Conservation (phyloP, 2,113 vertebrate species). For the Pristiophorus japonicus region DNA sequence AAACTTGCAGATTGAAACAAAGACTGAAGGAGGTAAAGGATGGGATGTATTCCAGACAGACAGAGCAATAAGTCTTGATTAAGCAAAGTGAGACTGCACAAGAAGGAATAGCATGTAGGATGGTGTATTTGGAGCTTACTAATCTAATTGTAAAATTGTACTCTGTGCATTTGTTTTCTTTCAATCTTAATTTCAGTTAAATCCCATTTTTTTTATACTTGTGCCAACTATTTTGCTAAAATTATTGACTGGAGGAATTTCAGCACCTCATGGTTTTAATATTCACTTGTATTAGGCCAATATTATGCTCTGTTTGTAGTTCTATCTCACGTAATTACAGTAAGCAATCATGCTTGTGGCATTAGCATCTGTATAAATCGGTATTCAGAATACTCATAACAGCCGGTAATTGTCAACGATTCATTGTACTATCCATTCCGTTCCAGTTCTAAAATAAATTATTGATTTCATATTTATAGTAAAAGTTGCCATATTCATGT, state of each 20-base stretch:
- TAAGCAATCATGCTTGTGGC: not conserved
- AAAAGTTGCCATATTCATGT: not conserved
- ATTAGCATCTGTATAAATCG: not conserved
- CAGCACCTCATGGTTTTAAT: not conserved
- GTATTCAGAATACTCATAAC: not conserved
- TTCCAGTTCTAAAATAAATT: not conserved
- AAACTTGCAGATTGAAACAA: not conserved
- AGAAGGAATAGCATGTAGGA: not conserved
- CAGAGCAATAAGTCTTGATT: not conserved
- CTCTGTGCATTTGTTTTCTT: not conserved
- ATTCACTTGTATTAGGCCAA: not conserved
- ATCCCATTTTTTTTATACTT: not conserved
- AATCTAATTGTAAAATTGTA: not conserved
- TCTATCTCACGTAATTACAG: not conserved
- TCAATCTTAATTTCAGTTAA: not conserved
- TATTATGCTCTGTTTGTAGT: not conserved
- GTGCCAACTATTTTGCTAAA: not conserved
- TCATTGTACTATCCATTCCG: not conserved
- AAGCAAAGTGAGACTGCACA: not conserved
- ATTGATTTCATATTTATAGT: not conserved
- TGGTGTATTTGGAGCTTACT: not conserved
- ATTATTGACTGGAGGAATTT: not conserved
- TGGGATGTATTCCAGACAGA: not conserved
- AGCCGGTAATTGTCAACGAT: not conserved
- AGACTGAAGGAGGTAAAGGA: not conserved